These are phyloP conservation scores for Halesus radiatus DNA, from an alignment of 1,140 invertebrate genomes.

Conservation along the genomic window DNA sequence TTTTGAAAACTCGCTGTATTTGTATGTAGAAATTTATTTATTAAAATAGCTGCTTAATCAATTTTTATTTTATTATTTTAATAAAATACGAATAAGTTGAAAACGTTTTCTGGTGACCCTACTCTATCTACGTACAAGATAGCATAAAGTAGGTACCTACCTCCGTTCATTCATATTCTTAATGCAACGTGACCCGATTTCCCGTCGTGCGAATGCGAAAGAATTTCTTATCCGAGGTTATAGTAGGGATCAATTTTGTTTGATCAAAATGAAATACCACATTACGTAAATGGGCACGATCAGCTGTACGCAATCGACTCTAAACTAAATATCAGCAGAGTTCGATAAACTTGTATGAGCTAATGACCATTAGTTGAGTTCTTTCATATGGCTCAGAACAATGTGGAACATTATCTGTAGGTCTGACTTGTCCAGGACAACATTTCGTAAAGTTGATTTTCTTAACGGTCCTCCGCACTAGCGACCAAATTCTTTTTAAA, in stretches of 20 bases:
- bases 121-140: too few relatives aligned
- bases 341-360: background rate
- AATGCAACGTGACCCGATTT: slow-evolving; percentile 8
- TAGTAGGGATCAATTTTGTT: background rate
- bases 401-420: too few relatives aligned
- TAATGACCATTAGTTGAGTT: background rate
- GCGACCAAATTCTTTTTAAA: too few relatives aligned
- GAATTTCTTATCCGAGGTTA: background rate
- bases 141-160: background rate
- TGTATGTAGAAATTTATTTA: too few relatives aligned
- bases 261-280: background rate
- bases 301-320: background rate
- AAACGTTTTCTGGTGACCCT: too few relatives aligned
- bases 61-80: too few relatives aligned
- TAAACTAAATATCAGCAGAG: slow-evolving; percentile 5
- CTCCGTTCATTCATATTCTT: slow-evolving; percentile 9
- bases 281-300: background rate
- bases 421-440: too few relatives aligned
- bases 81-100: too few relatives aligned
- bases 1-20: too few relatives aligned
- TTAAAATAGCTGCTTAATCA: too few relatives aligned
- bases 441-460: too few relatives aligned
- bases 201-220: background rate
- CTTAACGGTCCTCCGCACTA: too few relatives aligned
- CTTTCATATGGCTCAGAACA: background rate